phyloP scores from a whole-genome alignment of 2,888 invertebrate genomes.

The Cheilosia variabilis region DNA sequence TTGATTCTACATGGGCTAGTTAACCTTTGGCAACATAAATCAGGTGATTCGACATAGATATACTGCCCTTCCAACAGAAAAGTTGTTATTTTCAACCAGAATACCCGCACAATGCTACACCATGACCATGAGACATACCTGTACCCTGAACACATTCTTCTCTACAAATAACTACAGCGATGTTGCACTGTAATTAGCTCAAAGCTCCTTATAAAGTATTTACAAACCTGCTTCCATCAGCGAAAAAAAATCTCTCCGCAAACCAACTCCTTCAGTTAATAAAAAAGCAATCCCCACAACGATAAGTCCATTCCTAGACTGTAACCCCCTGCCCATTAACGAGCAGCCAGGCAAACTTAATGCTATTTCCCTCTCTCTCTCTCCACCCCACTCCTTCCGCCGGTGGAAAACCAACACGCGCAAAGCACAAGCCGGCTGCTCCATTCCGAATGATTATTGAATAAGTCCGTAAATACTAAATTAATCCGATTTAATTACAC shows the following conservation, averaged over 20 bases:
- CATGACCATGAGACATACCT: too few species aligned
- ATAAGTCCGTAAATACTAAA: conserved; percentile 72
- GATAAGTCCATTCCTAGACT: background rate
- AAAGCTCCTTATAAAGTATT: background rate
- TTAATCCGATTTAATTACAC: conserved; percentile 75
- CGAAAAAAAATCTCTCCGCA: background rate
- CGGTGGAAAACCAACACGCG: background rate
- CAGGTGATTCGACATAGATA: too few species aligned
- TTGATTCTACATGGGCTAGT: too few species aligned
- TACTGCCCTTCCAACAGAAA: too few species aligned
- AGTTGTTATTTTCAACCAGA: too few species aligned
- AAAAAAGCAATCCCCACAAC: background rate
- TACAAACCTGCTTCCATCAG: background rate
- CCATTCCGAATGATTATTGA: conserved; percentile 68
- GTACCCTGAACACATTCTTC: too few species aligned
- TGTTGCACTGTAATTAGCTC: background rate
- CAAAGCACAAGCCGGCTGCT: conserved; percentile 5
- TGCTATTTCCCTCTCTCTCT: conserved; percentile 1
- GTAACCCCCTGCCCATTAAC: background rate
- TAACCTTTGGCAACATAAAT: too few species aligned
- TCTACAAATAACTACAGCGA: too few species aligned
- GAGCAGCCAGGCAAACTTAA: conserved; percentile 13
- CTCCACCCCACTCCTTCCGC: background rate
- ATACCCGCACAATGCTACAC: too few species aligned
- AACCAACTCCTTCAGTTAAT: conserved; percentile 2